phyloP scores from a whole-genome alignment of 2,888 invertebrate genomes.

The Xestoiulus laeticollis region DNA sequence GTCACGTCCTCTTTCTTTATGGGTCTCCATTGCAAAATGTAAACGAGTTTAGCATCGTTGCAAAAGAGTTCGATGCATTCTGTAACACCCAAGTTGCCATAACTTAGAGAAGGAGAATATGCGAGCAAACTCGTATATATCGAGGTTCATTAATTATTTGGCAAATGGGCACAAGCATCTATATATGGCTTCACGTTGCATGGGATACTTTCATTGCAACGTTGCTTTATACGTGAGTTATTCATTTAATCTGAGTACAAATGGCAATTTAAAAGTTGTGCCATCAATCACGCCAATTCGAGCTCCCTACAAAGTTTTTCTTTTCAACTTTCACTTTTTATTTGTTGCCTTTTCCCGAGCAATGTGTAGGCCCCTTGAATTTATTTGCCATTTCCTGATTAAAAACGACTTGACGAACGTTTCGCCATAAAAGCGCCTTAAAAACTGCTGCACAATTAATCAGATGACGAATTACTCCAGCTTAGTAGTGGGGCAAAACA shows the following conservation, averaged over 20 bases:
- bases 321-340: background rate
- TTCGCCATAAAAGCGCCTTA: background rate
- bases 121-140: background rate
- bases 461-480: background rate
- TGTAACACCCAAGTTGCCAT: background rate
- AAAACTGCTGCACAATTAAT: background rate
- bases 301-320: background rate
- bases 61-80: background rate
- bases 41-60: background rate
- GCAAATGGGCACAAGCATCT: background rate
- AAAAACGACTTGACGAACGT: background rate
- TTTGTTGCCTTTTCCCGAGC: background rate
- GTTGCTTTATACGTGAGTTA: background rate
- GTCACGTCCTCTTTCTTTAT: background rate
- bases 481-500: background rate
- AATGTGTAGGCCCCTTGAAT: background rate
- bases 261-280: background rate
- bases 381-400: slow-evolving; percentile 9
- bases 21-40: background rate
- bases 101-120: background rate
- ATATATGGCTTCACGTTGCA: background rate
- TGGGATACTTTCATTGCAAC: slow-evolving; percentile 9
- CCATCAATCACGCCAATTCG: background rate
- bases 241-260: background rate
- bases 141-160: slow-evolving; percentile 9